Base-by-base conservation (phyloP, 1,140 invertebrate species). In the Pissodes strobi region DNA sequence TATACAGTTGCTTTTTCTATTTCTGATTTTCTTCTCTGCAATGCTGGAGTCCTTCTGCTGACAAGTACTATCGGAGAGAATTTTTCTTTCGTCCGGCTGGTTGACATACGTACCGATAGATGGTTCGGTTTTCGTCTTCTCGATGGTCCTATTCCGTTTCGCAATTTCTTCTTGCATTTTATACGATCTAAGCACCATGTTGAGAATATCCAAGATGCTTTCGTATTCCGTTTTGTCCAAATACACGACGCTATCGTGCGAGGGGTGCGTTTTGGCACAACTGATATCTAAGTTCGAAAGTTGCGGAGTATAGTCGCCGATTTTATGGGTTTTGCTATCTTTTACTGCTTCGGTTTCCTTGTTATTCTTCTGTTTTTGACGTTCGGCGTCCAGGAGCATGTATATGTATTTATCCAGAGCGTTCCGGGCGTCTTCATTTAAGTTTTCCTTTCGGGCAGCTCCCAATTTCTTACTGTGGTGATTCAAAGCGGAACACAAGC, bases 341-440 rank as follows among this genome's bases (percentile, higher is more conserved):
- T 52, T 21, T n/a, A n/a, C 6, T 9, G 3, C 15, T n/a, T 64
- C 25, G 25, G 2, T 30, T 23, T 46, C 15, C 8, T 43, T 25
- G 21, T 37, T 21, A 13, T 38, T 30, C 9, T 23, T 23, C 12
- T 46, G 19, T 27, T 25, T 30, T 30, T 64, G n/a, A 17, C n/a
- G 19, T 18, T 49, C 62, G 4, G 22, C 46, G 45, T 65, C 63
- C 1, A 41, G n/a, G 1, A 64, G 45, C 17, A 64, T 18, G 19
- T 48, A 56, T 18, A 64, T 64, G 22, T 64, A 64, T 27, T 57
- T 64, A 10, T 64, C 37, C 25, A 64, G 38, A 13, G 46, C 21
- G 17, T 52, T n/a, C 12, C 43, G 15, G 8, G 9, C 18, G 6
- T 46, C 10, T 48, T 46, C 25, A 19, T 18, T 13, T 12, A 18